These are phyloP conservation scores for Oscheius sp. DNA, from an alignment of 2,888 invertebrate species.

Conservation along the genomic window DNA sequence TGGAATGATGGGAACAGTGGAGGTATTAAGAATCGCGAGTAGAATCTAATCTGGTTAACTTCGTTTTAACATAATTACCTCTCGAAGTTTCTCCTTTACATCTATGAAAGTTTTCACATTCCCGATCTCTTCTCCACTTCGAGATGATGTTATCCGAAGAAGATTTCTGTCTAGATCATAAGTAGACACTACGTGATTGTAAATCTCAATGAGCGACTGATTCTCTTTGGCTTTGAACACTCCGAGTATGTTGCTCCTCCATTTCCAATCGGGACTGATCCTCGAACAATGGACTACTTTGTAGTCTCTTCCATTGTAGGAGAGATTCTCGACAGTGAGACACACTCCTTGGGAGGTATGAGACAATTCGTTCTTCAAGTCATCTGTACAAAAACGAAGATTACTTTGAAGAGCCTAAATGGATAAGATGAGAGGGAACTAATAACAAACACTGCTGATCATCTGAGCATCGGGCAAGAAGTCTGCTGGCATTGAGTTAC, in stretches of 20 bases:
- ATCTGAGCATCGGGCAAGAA: slow-evolving; percentile 40
- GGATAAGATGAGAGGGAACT: background rate
- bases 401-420: slow-evolving; percentile 37
- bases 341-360: slow-evolving; percentile 42
- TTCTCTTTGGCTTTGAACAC: slow-evolving; percentile 46
- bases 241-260: slow-evolving; percentile 46
- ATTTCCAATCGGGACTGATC: slow-evolving; percentile 51
- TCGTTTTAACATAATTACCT: slow-evolving; percentile 28
- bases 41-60: slow-evolving; percentile 28
- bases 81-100: slow-evolving; percentile 39
- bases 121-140: slow-evolving; percentile 30
- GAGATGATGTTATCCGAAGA: slow-evolving; percentile 37
- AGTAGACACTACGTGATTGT: slow-evolving; percentile 44
- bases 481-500: slow-evolving; percentile 28
- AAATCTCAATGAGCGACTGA: slow-evolving; percentile 45
- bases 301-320: slow-evolving; percentile 35
- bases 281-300: slow-evolving; percentile 47
- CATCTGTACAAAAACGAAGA: slow-evolving; percentile 46
- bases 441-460: slow-evolving; percentile 32
- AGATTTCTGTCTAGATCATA: slow-evolving; percentile 41
- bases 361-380: slow-evolving; percentile 48
- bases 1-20: slow-evolving; percentile 37
- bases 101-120: slow-evolving; percentile 34
- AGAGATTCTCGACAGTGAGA: slow-evolving; percentile 32
- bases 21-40: slow-evolving; percentile 33